Conservation (phyloP, 2,797 vertebrate species). For the Typhlichthys subterraneus region DNA sequence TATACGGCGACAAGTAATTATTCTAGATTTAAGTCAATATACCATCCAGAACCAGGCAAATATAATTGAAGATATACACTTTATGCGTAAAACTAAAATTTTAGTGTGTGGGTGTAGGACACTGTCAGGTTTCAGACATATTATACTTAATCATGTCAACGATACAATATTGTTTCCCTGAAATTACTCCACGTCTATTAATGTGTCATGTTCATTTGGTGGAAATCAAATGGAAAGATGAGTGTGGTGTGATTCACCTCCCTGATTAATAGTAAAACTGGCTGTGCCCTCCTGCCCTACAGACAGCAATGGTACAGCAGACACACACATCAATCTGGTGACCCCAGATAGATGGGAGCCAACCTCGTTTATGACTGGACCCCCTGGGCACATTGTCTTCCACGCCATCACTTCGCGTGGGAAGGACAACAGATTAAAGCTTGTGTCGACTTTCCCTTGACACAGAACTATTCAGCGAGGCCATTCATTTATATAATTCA, state of each 20-base stretch:
- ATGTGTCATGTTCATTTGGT: conserved; percentile 10
- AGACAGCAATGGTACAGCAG: conserved; percentile 61
- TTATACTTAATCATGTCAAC: too few species aligned
- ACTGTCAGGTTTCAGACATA: too few species aligned
- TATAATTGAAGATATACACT: too few species aligned
- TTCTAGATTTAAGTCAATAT: too few species aligned
- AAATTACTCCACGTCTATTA: too few species aligned
- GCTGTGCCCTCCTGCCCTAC: conserved; percentile 69
- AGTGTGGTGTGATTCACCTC: conserved; percentile 42
- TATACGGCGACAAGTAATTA: too few species aligned
- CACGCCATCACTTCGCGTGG: conserved; percentile 51
- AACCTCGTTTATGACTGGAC: conserved; percentile 41
- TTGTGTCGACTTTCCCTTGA: conserved; percentile 38
- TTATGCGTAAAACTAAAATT: too few species aligned
- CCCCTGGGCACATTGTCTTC: conserved; percentile 28
- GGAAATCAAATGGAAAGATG: conserved; percentile 15
- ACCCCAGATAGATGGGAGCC: conserved; percentile 54
- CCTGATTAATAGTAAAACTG: conserved; percentile 63
- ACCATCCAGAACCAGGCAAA: too few species aligned
- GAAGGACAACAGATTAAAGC: conserved; percentile 70
- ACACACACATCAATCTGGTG: conserved; percentile 68
- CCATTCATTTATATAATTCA: too few species aligned
- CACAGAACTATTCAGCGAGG: neutral
- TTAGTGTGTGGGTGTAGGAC: too few species aligned
- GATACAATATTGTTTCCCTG: too few species aligned